Evolutionary conservation across 2,888 invertebrate genomes (phyloP).

Genomic region (Rhogogaster chlorosoma): DNA sequence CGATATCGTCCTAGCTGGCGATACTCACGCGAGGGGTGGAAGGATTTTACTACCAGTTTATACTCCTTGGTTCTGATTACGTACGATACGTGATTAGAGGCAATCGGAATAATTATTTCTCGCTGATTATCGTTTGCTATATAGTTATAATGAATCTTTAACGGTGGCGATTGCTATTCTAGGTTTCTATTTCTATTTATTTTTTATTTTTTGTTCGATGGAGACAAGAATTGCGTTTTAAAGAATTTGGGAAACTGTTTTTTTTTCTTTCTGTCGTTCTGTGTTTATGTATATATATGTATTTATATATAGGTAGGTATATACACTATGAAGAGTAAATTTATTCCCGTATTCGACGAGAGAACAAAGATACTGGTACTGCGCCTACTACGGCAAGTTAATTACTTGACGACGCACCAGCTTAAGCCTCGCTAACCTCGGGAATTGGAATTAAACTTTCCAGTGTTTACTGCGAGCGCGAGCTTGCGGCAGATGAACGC

Average conservation of each 20-base stretch:
- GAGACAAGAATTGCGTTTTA: too few species aligned
- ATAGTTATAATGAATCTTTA: too few species aligned
- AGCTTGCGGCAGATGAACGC: slow-evolving; percentile 41
- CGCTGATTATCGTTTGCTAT: too few species aligned
- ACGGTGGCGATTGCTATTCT: too few species aligned
- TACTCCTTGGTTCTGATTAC: not conserved
- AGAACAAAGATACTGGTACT: slow-evolving; percentile 31
- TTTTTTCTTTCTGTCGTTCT: not conserved
- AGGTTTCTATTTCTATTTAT: too few species aligned
- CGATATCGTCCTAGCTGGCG: not conserved
- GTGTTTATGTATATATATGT: not conserved
- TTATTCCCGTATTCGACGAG: not conserved
- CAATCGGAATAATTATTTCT: not conserved
- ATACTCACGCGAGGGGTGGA: not conserved
- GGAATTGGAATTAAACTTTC: slow-evolving; percentile 48
- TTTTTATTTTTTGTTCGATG: too few species aligned
- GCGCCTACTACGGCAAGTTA: slow-evolving; percentile 26
- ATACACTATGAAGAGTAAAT: not conserved
- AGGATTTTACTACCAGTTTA: not conserved
- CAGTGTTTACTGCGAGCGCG: slow-evolving; percentile 39
- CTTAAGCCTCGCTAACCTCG: slow-evolving; percentile 46
- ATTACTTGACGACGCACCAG: slow-evolving; percentile 47
- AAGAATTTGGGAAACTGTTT: too few species aligned
- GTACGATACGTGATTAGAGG: not conserved
- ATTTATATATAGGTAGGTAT: not conserved